A percentile compares a stretch with the other conserved stretches of the same genome.
These are phyloP conservation scores for Ganaspis sp. DNA, from an alignment of 1,140 invertebrate genomes.

Conservation along the genomic window DNA sequence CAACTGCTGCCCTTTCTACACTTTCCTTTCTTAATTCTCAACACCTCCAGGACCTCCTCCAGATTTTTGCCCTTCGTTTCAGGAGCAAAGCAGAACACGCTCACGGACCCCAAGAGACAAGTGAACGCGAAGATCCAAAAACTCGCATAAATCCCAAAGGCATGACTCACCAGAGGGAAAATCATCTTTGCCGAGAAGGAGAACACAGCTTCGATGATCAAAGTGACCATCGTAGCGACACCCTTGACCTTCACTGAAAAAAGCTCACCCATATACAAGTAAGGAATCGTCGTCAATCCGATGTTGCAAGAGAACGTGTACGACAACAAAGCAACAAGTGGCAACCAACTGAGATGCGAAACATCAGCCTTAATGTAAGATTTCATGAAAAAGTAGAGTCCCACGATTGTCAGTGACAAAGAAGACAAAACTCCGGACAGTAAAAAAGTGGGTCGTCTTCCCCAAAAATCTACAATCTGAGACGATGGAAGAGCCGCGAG, in stretches of 20 bases:
- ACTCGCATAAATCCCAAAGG: slow-evolving; percentile 79
- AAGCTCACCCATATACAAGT: slow-evolving; percentile 54
- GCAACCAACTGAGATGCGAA: slow-evolving; percentile 65
- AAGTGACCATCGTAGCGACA: background rate
- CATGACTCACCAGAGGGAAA: slow-evolving; percentile 76
- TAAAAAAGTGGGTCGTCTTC: slow-evolving; percentile 82
- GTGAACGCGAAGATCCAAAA: slow-evolving; percentile 84
- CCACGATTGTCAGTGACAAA: slow-evolving; percentile 76
- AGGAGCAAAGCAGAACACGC: slow-evolving; percentile 68
- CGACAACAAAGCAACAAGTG: slow-evolving; percentile 60
- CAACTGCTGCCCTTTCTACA: too few relatives aligned
- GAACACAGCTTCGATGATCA: slow-evolving; percentile 73
- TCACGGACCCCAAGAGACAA: slow-evolving; percentile 77
- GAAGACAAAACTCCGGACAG: slow-evolving; percentile 79
- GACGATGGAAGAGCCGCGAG: slow-evolving; percentile 79
- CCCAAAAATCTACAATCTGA: slow-evolving; percentile 82
- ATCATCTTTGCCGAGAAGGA: slow-evolving; percentile 79
- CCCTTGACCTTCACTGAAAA: background rate
- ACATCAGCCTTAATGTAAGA: slow-evolving; percentile 61
- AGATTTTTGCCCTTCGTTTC: background rate
- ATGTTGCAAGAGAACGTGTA: slow-evolving; percentile 67
- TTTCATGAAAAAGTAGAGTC: slow-evolving; percentile 74
- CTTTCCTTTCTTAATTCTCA: slow-evolving; percentile 52
- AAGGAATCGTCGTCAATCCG: slow-evolving; percentile 79
- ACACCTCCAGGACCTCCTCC: slow-evolving; percentile 79